phyloP scores from a whole-genome alignment of 2,888 invertebrate species.

The Nesidiocoris tenuis region DNA sequence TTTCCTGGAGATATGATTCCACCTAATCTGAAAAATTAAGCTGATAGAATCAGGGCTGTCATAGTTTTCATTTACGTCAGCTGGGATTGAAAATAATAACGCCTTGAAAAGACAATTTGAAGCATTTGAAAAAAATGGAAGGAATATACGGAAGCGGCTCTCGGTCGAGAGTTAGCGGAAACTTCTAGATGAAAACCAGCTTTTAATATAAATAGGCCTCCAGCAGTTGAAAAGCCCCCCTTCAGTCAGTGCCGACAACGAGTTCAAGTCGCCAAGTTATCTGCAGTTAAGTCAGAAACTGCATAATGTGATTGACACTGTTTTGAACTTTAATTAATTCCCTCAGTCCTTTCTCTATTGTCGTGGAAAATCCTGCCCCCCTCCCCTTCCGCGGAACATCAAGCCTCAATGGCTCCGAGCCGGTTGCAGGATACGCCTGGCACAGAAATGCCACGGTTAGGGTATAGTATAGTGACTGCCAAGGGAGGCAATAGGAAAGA shows the following conservation, averaged over 20 bases:
- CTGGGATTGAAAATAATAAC: too few relatives aligned
- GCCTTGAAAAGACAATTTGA: too few relatives aligned
- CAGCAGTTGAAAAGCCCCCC: background rate
- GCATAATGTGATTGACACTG: conserved; percentile 49
- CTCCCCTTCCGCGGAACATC: conserved; percentile 1
- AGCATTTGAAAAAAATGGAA: too few relatives aligned
- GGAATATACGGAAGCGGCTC: background rate
- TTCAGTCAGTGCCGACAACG: background rate
- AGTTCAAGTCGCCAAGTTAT: conserved; percentile 35
- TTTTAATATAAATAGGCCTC: conserved; percentile 46
- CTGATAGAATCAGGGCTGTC: too few relatives aligned
- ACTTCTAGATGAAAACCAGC: conserved; percentile 22
- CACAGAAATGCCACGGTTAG: background rate
- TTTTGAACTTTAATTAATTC: conserved; percentile 48
- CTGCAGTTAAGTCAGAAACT: conserved; percentile 47
- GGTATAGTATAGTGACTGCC: background rate
- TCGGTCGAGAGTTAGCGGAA: conserved; percentile 5
- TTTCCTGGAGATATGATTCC: too few relatives aligned
- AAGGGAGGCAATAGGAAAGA: background rate
- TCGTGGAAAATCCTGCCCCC: conserved; percentile 15
- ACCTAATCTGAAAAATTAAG: too few relatives aligned
- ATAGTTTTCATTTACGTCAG: too few relatives aligned
- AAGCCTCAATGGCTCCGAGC: background rate
- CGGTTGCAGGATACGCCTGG: background rate
- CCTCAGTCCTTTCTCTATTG: conserved; percentile 37